Percentiles rank a stretch among this genome's conserved stretches.
phyloP scores from a whole-genome alignment of 2,797 vertebrate species.

The Microctenopoma stevenorrisi region DNA sequence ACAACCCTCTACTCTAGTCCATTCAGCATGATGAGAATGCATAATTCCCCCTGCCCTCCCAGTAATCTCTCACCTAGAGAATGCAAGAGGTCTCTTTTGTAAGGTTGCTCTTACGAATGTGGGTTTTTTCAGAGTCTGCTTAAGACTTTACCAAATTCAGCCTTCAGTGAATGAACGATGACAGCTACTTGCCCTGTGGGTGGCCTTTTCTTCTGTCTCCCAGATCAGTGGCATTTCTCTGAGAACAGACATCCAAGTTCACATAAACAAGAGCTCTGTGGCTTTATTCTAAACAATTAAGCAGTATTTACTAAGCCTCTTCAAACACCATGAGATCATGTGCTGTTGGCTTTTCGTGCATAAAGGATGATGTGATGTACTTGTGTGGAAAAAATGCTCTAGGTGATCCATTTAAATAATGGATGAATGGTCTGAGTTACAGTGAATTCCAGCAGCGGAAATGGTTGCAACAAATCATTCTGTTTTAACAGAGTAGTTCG shows the following conservation, averaged over 20 bases:
- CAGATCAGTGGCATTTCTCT: constrained; percentile 65
- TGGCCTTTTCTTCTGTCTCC: constrained; percentile 69
- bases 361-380: constrained; percentile 70
- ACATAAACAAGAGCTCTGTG: constrained; percentile 69
- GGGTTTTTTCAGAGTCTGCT: constrained; percentile 62
- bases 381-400: constrained; percentile 57
- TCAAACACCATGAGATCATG: constrained; percentile 75
- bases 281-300: constrained; percentile 65
- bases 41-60: constrained; percentile 74
- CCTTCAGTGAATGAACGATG: constrained; percentile 68
- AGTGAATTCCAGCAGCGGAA: constrained; percentile 48
- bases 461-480: constrained; percentile 39
- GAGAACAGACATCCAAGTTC: constrained; percentile 70
- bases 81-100: constrained; percentile 76
- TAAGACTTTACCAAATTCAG: constrained; percentile 71
- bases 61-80: constrained; percentile 75
- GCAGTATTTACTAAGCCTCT: constrained; percentile 67
- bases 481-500: constrained; percentile 21
- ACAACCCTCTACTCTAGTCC: constrained; percentile 65
- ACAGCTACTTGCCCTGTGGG: constrained; percentile 78
- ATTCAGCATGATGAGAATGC: constrained; percentile 72
- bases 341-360: constrained; percentile 72
- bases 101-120: constrained; percentile 68
- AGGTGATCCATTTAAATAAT: constrained; percentile 58
- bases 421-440: constrained; percentile 34